Conservation (phyloP, 2,113 vertebrate genomes). For the Lophochroa leadbeateri region DNA sequence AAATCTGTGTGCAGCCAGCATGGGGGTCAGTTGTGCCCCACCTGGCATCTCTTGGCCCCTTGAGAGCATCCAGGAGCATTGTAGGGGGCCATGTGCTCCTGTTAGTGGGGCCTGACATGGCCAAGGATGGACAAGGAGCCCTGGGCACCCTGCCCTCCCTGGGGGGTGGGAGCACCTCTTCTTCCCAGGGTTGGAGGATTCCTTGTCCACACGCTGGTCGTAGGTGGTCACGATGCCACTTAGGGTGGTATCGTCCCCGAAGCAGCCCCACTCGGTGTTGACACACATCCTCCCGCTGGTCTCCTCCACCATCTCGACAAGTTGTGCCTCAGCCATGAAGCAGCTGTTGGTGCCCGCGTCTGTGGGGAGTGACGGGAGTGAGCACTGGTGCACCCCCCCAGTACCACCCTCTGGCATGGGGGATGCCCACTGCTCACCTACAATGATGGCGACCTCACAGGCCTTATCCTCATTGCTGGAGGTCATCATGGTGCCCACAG, state of each 20-base stretch:
- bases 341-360: constrained; percentile 75
- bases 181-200: constrained; percentile 50
- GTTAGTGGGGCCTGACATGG: not conserved
- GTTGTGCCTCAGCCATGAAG: constrained; percentile 74
- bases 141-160: not conserved
- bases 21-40: not conserved
- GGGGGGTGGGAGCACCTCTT: not conserved
- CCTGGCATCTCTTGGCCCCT: not conserved
- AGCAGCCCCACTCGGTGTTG: constrained; percentile 75
- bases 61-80: not conserved
- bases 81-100: not conserved
- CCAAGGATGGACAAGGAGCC: not conserved
- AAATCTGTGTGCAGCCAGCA: constrained; percentile 69
- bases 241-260: constrained; percentile 52
- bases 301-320: constrained; percentile 36
- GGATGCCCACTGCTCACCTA: constrained; percentile 73
- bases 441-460: constrained; percentile 82
- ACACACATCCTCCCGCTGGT: constrained; percentile 68
- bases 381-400: accelerated
- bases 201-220: constrained; percentile 73
- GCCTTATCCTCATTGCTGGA: constrained; percentile 60
- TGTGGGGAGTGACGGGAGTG: not conserved
- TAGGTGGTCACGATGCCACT: constrained; percentile 73
- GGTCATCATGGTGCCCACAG: constrained; percentile 88
- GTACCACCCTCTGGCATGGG: accelerated